Conservation (phyloP, 2,797 vertebrate species). For the Pteronotus mesoamericanus region DNA sequence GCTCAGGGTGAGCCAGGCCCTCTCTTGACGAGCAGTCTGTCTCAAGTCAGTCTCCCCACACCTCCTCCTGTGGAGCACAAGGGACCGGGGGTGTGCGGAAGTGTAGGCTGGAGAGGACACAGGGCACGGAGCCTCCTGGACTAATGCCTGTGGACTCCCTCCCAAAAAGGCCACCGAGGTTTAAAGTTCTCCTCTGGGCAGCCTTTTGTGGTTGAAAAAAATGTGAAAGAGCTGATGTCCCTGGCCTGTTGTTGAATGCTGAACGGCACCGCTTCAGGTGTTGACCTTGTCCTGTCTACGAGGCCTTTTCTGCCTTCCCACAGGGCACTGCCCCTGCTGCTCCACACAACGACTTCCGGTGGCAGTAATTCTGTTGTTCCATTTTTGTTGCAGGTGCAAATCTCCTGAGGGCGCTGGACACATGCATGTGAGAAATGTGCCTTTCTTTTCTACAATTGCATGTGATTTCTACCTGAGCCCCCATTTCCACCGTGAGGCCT, state of each 20-base stretch:
- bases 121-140: neutral
- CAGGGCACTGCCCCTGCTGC: fast-evolving
- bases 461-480: neutral
- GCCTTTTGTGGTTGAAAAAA: neutral
- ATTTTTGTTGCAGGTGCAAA: neutral
- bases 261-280: neutral
- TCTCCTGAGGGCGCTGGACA: neutral
- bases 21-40: neutral
- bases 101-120: neutral
- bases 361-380: neutral
- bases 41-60: neutral
- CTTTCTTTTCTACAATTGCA: neutral
- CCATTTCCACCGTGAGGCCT: neutral
- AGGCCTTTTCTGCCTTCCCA: neutral
- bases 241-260: neutral
- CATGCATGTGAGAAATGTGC: neutral
- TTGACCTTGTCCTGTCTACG: neutral
- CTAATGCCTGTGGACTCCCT: neutral
- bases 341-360: neutral
- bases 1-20: neutral
- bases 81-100: neutral
- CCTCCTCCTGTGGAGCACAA: neutral
- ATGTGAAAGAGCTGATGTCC: neutral
- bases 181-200: neutral
- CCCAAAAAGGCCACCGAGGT: neutral